Evolutionary conservation across 2,888 invertebrate genomes (phyloP), one percentile per base, ranked within the genome.

Genomic region (Actias luna): DNA sequence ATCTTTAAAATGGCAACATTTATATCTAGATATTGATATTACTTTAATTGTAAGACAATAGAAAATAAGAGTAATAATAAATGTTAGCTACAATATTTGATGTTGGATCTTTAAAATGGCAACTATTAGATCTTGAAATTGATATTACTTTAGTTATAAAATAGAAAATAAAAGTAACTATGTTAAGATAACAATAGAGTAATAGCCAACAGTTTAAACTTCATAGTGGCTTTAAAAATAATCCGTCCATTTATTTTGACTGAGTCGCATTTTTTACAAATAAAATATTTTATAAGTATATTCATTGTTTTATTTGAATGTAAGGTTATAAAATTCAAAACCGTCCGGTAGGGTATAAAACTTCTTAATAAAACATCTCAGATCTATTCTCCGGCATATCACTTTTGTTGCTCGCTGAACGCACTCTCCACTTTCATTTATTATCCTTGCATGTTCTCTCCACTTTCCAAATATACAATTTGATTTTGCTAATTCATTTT

Each of bases 391-490:
- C 64, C 81, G 79, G 66, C 93, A 93, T 46, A 92, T 68, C 66
- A 84, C 83, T 72, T 71, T 86, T 0, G 79, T 62, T 1, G 92
- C 88, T 59, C 66, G 58, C 42, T 69, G 67, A 31, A 72, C 63
- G 58, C 61, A 66, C 61, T 78, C 74, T 0, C 92, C 92, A 73
- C 77, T 76, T 42, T 67, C 75, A 64, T 79, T 80, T n/a, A 93
- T 84, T 65, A 74, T 71, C 65, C 84, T 82, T 1, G 83, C 79
- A 71, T 93, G 93, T 4, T 86, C 83, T 16, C 74, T 79, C 90
- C 92, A 93, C 74, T 87, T 89, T 0, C 93, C 89, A 73, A 82
- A 85, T 60, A 92, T 76, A 72, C 93, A 93, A 74, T 92, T 89
- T 0, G 79, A 80, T 79, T 88, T 92, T 0, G 86, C 80, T 60